Base-by-base conservation (phyloP, 2,888 invertebrate genomes). In the Xylota sylvarum region DNA sequence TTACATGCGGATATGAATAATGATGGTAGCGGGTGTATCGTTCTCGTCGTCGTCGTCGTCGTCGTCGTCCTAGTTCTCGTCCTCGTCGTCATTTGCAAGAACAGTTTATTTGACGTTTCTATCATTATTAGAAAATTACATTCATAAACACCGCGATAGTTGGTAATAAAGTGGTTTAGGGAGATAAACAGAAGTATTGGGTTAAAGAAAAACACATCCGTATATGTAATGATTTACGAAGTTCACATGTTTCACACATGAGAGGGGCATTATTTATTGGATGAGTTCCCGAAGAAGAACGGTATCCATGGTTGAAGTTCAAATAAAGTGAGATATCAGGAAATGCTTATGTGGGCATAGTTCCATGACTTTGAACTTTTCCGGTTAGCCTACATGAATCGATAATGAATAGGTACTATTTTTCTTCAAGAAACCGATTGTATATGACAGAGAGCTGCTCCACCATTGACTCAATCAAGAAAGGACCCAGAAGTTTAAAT, bases 1-100 rank as follows among this genome's bases (percentile, higher is more conserved):
- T 55, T 64, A 55, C 76, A 76, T 76, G 35, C 56, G 60, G 70
- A 46, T 55, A 55, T 69, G 69, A 69, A 43, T 56, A 56, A 56
- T 69, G 55, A 40, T 43, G 55, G 55, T 7, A 56, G 23, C 30
- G 19, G 43, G 43, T 17, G 32, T 32, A 43, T 46, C 65, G 32
- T 40, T 30, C 12, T 27, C 37, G 23, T 58, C 23, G 23, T 23
- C 19, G 23, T 67, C 4, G 23, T 52, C 4, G 9, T 32, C 30
- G 46, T 48, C 43, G n/a, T 46, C 65, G 32, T 40, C 30, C 12
- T 27, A 27, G 23, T 58, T 3, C 2, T 23, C 19, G 23, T 67
- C 4, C 37, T 52, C 4, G 9, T 32, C 30, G 46, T 48, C 43
- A 30, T 72, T 48, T 35, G 48, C 48, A 9, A 14, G 23, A 58